A percentile compares a stretch with the other conserved stretches of the same genome.
Evolutionary conservation across 2,113 vertebrate species (phyloP).

Genomic region (Mungos mungo): DNA sequence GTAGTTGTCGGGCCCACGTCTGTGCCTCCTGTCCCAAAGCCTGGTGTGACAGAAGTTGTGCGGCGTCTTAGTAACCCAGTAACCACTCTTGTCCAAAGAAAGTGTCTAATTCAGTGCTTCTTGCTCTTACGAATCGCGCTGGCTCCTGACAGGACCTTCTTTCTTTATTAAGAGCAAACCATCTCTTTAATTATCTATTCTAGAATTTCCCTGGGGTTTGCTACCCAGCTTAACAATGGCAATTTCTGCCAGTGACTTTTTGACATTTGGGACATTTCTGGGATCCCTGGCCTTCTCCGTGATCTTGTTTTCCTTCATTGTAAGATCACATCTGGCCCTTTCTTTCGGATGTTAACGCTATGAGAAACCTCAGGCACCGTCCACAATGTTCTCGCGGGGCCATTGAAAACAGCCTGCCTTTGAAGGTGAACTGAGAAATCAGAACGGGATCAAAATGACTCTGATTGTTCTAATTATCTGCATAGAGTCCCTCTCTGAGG

Average conservation of each 20-base stretch:
- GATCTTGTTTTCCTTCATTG: not conserved
- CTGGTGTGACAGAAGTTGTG: not conserved
- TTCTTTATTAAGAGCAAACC: not conserved
- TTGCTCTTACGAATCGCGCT: not conserved
- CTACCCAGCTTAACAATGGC: not conserved
- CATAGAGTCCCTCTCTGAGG: not conserved
- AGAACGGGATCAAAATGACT: not conserved
- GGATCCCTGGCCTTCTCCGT: not conserved
- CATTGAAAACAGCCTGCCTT: not conserved
- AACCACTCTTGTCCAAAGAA: not conserved
- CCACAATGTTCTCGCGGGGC: not conserved
- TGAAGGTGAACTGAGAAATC: not conserved
- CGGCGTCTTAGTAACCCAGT: not conserved
- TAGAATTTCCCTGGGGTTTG: not conserved
- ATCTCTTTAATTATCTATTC: not conserved
- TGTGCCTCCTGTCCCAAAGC: not conserved
- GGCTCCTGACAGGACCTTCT: not conserved
- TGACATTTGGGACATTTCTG: not conserved
- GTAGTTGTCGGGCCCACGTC: not conserved
- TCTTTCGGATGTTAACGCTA: not conserved
- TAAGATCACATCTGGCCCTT: not conserved
- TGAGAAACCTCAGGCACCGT: not conserved
- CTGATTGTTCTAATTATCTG: not conserved
- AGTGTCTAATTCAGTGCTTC: rapidly evolving
- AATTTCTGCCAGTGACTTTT: not conserved